Percentiles rank a stretch among this genome's conserved stretches.
Evolutionary conservation across 2,797 vertebrate genomes (phyloP).

Genomic region (Lithobates sylvaticus): DNA sequence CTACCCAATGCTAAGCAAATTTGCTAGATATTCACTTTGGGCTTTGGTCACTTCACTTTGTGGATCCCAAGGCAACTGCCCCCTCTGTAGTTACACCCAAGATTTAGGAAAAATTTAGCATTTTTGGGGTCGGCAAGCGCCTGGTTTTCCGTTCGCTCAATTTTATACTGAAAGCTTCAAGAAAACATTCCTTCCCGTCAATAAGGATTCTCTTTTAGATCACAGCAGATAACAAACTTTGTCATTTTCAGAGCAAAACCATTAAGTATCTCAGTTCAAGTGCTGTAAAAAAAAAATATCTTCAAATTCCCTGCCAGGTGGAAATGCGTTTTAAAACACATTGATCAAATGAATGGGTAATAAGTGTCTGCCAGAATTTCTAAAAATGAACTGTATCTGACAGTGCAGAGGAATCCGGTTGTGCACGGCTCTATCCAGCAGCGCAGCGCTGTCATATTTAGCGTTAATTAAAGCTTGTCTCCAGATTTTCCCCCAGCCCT

Average conservation of each 20-base stretch:
- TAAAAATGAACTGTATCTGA: conserved; percentile 33
- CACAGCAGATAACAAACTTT: conserved; percentile 30
- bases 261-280: conserved; percentile 41
- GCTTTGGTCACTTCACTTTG: too few species aligned
- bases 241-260: conserved; percentile 15
- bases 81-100: too few species aligned
- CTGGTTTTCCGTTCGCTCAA: background rate
- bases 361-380: conserved; percentile 44
- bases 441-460: conserved; percentile 2
- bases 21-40: too few species aligned
- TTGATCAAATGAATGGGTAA: conserved; percentile 57
- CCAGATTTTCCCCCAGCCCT: too few species aligned
- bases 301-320: conserved; percentile 46
- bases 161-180: background rate
- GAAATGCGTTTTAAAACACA: conserved; percentile 44
- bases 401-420: background rate
- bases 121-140: too few species aligned
- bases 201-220: conserved; percentile 22
- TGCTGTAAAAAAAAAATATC: conserved; percentile 32
- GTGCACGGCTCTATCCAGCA: background rate
- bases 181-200: conserved; percentile 16
- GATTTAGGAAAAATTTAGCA: too few species aligned
- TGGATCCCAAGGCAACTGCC: too few species aligned
- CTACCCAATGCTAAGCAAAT: too few species aligned
- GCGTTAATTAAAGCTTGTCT: background rate